Evolutionary conservation across 2,113 vertebrate species (phyloP), one percentile per base, ranked within the genome.

Genomic region (Silurus asotus): DNA sequence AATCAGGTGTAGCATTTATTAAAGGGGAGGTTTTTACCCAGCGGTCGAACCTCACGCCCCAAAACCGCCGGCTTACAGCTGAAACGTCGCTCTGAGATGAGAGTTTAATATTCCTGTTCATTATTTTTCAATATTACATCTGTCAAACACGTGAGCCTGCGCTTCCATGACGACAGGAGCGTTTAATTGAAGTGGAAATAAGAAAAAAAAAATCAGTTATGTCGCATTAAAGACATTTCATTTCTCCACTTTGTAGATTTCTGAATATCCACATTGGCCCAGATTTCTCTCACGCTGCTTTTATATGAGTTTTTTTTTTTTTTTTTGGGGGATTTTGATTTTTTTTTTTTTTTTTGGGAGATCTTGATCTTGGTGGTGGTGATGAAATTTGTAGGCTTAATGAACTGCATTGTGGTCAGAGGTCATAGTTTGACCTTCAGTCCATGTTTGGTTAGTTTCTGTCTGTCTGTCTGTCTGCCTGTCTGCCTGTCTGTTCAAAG

Each of bases 81-180:
- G 45, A 48, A 49, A 49, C 23, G 49, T 72, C 5, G 45, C 19
- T 17, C 69, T 20, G 45, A 75, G 72, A 75, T 13, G 48, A 75
- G 48, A 0, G 48, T 75, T 75, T 75, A 51, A 75, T 75, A 75
- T 75, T n/a, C 53, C 48, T 53, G 48, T 53, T 75, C 72, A 75
- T 75, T 75, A 75, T 75, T 75, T 75, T 48, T 75, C 48, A 51
- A 75, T 75, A 75, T 53, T 75, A 75, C 20, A 75, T 53, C 72
- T 74, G 72, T 75, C 72, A 75, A 75, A 75, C 72, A 75, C 72
- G n/a, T 0, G 5, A 13, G 3, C 48, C 11, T 20, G 49, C 6
- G 20, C 72, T 49, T 23, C 20, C 72, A 3, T n/a, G 72, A 75
- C 48, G 13, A 75, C 48, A 75, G 20, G 19, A 13, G 11, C 9